These are phyloP conservation scores for Ptychobarbus kaznakovi DNA, from an alignment of 2,797 vertebrate genomes.

Conservation along the genomic window DNA sequence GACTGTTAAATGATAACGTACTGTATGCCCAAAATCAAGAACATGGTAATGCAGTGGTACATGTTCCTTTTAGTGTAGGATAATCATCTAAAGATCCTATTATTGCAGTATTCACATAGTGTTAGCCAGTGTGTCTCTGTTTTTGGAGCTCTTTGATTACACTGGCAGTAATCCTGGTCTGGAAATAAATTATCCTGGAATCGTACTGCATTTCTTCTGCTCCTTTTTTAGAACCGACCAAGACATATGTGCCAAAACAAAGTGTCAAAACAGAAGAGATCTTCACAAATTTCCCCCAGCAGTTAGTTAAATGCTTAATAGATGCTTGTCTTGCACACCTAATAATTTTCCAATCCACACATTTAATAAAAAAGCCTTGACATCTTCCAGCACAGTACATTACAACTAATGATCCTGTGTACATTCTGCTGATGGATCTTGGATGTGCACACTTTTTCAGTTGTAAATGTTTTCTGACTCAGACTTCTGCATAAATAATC, in stretches of 20 bases:
- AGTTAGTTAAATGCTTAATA: conserved; percentile 18
- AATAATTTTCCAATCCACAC: not conserved
- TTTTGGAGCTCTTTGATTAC: conserved; percentile 15
- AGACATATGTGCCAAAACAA: conserved; percentile 28
- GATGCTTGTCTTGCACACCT: conserved; percentile 15
- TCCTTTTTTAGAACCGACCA: conserved; percentile 27
- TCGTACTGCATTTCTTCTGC: conserved; percentile 24
- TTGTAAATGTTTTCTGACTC: conserved; percentile 29
- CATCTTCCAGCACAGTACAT: conserved; percentile 14
- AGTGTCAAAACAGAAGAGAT: conserved; percentile 19
- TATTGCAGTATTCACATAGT: conserved; percentile 1
- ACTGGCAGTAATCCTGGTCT: conserved; percentile 26
- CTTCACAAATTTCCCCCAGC: conserved; percentile 14
- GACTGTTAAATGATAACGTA: not conserved
- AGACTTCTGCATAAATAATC: conserved; percentile 5
- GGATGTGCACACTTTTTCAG: conserved; percentile 5
- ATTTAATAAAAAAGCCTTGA: conserved; percentile 32
- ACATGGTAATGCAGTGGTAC: not conserved
- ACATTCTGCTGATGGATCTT: conserved; percentile 14
- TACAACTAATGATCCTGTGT: conserved; percentile 12
- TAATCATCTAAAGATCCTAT: not conserved
- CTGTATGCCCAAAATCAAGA: not conserved
- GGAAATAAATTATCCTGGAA: conserved; percentile 28
- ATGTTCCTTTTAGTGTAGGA: not conserved
- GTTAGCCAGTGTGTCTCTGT: not conserved